These are phyloP conservation scores for Neopipo cinnamomea DNA, from an alignment of 2,113 vertebrate species.

Conservation along the genomic window DNA sequence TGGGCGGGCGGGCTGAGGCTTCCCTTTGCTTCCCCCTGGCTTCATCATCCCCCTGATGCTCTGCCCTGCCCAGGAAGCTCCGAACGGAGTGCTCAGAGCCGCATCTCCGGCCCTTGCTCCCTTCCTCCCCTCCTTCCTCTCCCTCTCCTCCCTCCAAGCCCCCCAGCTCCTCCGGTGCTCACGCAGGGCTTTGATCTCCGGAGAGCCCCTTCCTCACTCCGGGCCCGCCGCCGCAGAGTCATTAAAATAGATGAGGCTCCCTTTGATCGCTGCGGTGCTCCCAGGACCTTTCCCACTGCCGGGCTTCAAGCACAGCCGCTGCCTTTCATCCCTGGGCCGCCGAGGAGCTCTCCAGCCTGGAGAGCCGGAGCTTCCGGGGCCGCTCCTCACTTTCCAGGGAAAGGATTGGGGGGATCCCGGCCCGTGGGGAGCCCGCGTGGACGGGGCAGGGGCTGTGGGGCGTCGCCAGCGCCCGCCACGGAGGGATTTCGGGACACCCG, in stretches of 20 bases:
- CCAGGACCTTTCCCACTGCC: neutral
- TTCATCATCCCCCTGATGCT: fast-evolving
- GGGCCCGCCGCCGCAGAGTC: neutral
- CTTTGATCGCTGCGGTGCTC: conserved; percentile 31
- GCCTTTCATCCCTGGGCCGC: neutral
- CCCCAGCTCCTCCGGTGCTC: neutral
- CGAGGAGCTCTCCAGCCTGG: neutral
- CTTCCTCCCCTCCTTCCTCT: neutral
- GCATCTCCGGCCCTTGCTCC: neutral
- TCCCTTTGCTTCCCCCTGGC: neutral
- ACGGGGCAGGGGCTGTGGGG: fast-evolving
- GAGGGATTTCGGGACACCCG: fast-evolving
- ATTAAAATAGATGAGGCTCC: conserved; percentile 12
- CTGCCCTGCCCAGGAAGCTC: neutral
- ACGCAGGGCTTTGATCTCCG: conserved; percentile 8
- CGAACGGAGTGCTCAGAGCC: no score
- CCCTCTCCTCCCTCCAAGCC: neutral
- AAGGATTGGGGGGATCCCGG: neutral
- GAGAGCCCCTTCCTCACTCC: neutral
- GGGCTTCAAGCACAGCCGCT: neutral
- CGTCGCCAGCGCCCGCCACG: fast-evolving
- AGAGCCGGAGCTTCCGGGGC: neutral
- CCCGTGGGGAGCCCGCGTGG: fast-evolving
- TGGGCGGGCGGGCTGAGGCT: fast-evolving
- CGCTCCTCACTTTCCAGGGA: neutral